Evolutionary conservation across 2,888 invertebrate genomes (phyloP).

Genomic region (Elmis aenea): DNA sequence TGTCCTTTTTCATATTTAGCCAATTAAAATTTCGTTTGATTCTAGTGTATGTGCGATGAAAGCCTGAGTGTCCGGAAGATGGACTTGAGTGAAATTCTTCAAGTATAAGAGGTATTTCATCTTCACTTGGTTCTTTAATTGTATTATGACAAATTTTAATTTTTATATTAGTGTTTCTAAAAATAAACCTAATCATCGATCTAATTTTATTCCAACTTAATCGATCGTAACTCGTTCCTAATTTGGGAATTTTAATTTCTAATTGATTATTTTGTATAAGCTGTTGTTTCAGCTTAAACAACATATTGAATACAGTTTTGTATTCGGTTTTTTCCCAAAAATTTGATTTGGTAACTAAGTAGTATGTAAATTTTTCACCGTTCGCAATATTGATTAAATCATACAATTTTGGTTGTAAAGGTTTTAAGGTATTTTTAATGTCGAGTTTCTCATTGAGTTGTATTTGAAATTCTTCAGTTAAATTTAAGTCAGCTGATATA

Average conservation of each 20-base stretch:
- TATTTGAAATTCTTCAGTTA: too few species aligned
- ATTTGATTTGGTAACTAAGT: slow-evolving; percentile 14
- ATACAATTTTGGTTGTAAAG: too few species aligned
- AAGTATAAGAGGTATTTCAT: too few species aligned
- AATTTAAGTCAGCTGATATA: too few species aligned
- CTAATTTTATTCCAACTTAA: slow-evolving; percentile 10
- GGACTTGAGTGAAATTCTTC: too few species aligned
- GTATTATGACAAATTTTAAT: slow-evolving; percentile 20
- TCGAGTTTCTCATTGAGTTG: too few species aligned
- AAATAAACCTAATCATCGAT: slow-evolving; percentile 21
- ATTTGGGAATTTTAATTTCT: slow-evolving; percentile 4
- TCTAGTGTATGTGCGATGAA: slow-evolving; percentile 29
- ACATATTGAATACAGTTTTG: slow-evolving; percentile 22
- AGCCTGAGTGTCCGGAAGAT: too few species aligned
- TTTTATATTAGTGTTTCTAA: too few species aligned
- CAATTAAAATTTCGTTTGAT: slow-evolving; percentile 31
- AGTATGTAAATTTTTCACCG: slow-evolving; percentile 4
- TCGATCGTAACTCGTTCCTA: slow-evolving; percentile 4
- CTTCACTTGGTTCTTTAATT: slow-evolving; percentile 7
- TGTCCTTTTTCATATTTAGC: slow-evolving; percentile 34
- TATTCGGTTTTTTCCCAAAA: slow-evolving; percentile 24
- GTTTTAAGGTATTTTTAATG: slow-evolving; percentile 2
- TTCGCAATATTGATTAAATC: slow-evolving; percentile 7
- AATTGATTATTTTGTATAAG: slow-evolving; percentile 4
- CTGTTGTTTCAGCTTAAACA: slow-evolving; percentile 6